phyloP scores from a whole-genome alignment of 2,113 vertebrate species.

The Chamaea fasciata region DNA sequence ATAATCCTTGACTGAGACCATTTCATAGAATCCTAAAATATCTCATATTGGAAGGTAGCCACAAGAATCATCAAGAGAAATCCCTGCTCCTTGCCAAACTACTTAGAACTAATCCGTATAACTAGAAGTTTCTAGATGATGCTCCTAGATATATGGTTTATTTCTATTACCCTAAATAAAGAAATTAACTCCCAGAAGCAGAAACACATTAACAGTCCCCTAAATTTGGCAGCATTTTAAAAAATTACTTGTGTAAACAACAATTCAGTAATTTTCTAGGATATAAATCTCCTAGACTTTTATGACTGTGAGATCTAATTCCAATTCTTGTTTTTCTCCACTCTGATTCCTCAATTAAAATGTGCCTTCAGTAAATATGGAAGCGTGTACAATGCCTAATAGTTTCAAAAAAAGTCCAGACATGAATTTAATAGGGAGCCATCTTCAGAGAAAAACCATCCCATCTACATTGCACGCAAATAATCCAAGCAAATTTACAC shows the following conservation, averaged over 20 bases:
- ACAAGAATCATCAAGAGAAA: neutral
- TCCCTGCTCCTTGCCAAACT: neutral
- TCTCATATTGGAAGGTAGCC: neutral
- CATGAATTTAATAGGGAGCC: neutral
- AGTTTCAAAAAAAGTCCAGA: neutral
- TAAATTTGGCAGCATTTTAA: neutral
- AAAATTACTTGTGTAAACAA: neutral
- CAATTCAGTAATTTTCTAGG: neutral
- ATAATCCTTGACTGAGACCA: neutral
- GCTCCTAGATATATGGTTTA: neutral
- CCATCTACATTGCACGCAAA: neutral
- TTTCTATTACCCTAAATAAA: neutral
- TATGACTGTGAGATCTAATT: neutral
- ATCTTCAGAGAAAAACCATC: neutral
- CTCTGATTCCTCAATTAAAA: neutral
- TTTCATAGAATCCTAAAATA: neutral
- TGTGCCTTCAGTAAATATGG: neutral
- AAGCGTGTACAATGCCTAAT: neutral
- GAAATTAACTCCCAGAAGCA: neutral
- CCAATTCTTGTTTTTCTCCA: neutral
- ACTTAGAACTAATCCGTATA: neutral
- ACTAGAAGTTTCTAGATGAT: neutral
- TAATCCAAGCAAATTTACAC: neutral
- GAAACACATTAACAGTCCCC: neutral
- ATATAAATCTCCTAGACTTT: neutral